These are phyloP conservation scores for Pollicipes pollicipes DNA, from an alignment of 1,140 invertebrate species.

Conservation along the genomic window DNA sequence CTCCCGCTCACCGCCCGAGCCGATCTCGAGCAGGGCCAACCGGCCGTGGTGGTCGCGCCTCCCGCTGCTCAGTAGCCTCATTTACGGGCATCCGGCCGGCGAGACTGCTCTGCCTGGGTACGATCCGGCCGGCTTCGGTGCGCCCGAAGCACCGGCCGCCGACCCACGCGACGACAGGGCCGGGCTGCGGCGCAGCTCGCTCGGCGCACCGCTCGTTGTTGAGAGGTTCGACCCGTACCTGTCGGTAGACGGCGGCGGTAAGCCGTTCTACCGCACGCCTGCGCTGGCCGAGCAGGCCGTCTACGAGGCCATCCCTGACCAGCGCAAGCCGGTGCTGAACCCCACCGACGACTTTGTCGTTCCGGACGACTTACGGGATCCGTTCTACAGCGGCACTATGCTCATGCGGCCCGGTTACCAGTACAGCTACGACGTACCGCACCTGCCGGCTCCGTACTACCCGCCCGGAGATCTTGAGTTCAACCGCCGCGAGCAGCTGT, in stretches of 20 bases:
- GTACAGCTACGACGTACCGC: neutral
- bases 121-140: neutral
- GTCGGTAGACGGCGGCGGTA: neutral
- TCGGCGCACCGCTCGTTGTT: no score
- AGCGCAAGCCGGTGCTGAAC: neutral
- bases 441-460: neutral
- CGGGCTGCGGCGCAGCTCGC: no score
- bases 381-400: neutral
- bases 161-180: no score
- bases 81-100: neutral
- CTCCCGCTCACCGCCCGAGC: neutral
- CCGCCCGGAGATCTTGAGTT: neutral
- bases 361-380: neutral
- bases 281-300: neutral
- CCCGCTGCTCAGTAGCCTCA: neutral
- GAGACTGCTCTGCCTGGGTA: neutral
- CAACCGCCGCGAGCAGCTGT: neutral
- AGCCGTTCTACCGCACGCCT: neutral
- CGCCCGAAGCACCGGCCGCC: no score
- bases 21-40: neutral
- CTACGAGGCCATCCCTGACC: neutral
- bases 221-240: constrained; percentile 2
- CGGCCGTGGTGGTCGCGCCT: neutral
- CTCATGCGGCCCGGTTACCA: neutral
- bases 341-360: neutral